These are phyloP conservation scores for Thamnaconus septentrionalis DNA, from an alignment of 2,113 vertebrate genomes.

Conservation along the genomic window DNA sequence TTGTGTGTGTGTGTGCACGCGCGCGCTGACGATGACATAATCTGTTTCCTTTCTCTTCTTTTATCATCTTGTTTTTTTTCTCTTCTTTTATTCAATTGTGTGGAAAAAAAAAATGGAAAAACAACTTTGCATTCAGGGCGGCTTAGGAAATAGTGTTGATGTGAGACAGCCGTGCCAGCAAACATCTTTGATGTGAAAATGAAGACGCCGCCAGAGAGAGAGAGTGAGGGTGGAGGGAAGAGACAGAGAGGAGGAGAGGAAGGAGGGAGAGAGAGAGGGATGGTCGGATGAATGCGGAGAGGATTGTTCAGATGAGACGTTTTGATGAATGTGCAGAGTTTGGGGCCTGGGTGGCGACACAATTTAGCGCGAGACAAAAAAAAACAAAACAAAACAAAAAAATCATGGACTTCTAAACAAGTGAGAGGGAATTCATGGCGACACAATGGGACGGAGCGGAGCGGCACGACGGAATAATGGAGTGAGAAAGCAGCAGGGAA, in stretches of 20 bases:
- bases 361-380: slow-evolving; percentile 25
- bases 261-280: neutral
- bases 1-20: too few species aligned
- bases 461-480: slow-evolving; percentile 19
- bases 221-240: slow-evolving; percentile 5
- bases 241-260: neutral
- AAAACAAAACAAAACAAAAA: neutral
- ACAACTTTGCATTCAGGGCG: slow-evolving; percentile 18
- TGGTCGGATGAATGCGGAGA: neutral
- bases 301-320: slow-evolving; percentile 55
- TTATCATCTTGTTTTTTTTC: neutral
- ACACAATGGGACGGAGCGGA: slow-evolving; percentile 3
- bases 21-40: slow-evolving; percentile 2
- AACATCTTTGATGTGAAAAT: slow-evolving; percentile 54
- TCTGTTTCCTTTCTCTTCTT: slow-evolving; percentile 21
- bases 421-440: neutral
- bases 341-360: slow-evolving; percentile 49
- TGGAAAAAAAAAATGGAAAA: neutral
- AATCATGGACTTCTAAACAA: slow-evolving; percentile 59
- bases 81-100: slow-evolving; percentile 33
- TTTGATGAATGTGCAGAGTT: slow-evolving; percentile 60
- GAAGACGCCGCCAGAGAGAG: slow-evolving; percentile 9
- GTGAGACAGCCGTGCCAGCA: slow-evolving; percentile 38
- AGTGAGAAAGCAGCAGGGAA: neutral
- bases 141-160: slow-evolving; percentile 48